Evolutionary conservation across 2,888 invertebrate genomes (phyloP).

Genomic region (Chrysotoxum bicinctum): DNA sequence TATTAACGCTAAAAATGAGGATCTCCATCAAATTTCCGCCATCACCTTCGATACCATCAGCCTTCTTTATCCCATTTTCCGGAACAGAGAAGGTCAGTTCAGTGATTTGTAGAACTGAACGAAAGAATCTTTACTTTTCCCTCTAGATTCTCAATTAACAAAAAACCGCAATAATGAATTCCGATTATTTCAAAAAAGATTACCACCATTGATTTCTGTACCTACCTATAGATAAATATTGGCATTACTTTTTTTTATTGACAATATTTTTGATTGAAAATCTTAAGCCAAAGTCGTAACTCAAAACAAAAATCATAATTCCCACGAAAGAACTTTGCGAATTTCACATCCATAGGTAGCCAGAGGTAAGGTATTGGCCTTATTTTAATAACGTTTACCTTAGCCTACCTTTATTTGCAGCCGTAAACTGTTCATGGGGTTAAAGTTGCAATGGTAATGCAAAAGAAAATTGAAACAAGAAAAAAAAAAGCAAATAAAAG

Average conservation of each 20-base stretch:
- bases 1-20: too few relatives aligned
- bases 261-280: neutral
- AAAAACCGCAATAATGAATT: too few relatives aligned
- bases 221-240: neutral
- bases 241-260: neutral
- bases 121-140: too few relatives aligned
- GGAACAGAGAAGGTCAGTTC: too few relatives aligned
- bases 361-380: conserved; percentile 1
- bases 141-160: too few relatives aligned
- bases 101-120: too few relatives aligned
- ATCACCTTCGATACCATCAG: too few relatives aligned
- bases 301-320: neutral
- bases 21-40: too few relatives aligned
- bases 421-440: neutral
- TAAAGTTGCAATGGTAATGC: conserved; percentile 15
- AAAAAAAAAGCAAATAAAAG: neutral
- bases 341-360: neutral
- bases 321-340: neutral
- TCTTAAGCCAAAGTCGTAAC: neutral
- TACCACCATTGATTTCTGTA: too few relatives aligned
- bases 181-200: too few relatives aligned
- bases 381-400: conserved; percentile 12
- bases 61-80: too few relatives aligned
- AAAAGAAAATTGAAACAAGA: neutral
- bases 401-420: neutral